phyloP scores from a whole-genome alignment of 2,888 invertebrate genomes.

The Trichacis sp. region DNA sequence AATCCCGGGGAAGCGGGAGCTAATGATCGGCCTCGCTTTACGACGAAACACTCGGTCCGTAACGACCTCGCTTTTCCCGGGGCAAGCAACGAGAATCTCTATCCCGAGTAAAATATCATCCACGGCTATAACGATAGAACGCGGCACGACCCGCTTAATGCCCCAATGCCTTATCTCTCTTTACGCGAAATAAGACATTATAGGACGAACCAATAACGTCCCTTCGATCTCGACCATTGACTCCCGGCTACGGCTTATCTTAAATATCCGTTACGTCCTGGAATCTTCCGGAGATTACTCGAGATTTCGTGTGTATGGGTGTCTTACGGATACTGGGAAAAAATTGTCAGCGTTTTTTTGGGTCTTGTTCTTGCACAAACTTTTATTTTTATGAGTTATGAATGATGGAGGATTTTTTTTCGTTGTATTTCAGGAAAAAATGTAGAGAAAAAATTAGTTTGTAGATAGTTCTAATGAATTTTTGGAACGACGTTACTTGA shows the following conservation, averaged over 20 bases:
- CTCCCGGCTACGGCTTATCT: background rate
- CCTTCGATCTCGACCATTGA: slow-evolving; percentile 5
- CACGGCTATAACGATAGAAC: background rate
- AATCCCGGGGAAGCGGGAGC: background rate
- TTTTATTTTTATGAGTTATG: no score
- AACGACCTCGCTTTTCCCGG: slow-evolving; percentile 2
- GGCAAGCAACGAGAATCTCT: background rate
- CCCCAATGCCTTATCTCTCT: background rate
- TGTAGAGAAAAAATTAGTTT: no score
- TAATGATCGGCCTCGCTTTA: slow-evolving; percentile 5
- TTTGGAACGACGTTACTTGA: no score
- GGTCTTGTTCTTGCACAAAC: no score
- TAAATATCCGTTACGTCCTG: background rate
- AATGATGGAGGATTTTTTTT: no score
- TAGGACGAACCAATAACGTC: background rate
- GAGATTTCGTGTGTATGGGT: no score
- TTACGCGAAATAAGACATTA: slow-evolving; percentile 1
- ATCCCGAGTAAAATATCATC: background rate
- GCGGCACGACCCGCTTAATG: background rate
- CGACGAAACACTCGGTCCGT: slow-evolving; percentile 5
- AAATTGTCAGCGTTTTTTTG: no score
- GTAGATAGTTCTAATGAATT: no score
- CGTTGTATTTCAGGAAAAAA: no score
- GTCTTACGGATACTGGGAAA: no score
- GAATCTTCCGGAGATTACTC: background rate